phyloP scores from a whole-genome alignment of 2,888 invertebrate genomes.

The Phania funesta region DNA sequence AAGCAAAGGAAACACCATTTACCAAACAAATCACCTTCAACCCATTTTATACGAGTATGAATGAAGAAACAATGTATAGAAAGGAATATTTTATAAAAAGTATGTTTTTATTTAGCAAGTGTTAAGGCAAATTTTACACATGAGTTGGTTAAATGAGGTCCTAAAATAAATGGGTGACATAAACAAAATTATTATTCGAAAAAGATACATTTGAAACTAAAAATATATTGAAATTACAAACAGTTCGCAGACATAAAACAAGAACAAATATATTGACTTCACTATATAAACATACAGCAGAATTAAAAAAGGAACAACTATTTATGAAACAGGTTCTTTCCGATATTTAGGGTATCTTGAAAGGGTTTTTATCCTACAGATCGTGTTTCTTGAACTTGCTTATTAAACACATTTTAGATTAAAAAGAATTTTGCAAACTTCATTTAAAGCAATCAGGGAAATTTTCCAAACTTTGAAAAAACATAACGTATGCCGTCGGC shows the following conservation, averaged over 20 bases:
- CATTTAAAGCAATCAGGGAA: slow-evolving; percentile 49
- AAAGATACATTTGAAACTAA: neutral
- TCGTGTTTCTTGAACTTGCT: neutral
- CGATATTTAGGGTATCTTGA: neutral
- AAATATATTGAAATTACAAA: slow-evolving; percentile 4
- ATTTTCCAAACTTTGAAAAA: slow-evolving; percentile 70
- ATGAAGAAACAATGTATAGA: neutral
- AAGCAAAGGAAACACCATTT: slow-evolving; percentile 6
- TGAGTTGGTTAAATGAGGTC: neutral
- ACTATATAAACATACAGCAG: neutral
- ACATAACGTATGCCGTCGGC: slow-evolving; percentile 67
- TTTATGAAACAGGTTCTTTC: neutral
- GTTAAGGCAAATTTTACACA: neutral
- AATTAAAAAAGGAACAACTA: neutral
- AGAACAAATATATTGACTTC: neutral
- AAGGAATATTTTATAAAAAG: neutral
- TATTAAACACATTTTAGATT: neutral
- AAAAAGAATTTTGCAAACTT: slow-evolving; percentile 14
- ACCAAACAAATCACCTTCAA: slow-evolving; percentile 40
- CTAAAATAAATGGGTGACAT: neutral
- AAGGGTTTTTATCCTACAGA: neutral
- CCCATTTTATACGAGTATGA: slow-evolving; percentile 53
- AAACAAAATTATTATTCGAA: neutral
- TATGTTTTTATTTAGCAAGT: slow-evolving; percentile 2
- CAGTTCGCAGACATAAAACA: neutral